These are phyloP conservation scores for Aphodius sticticus DNA, from an alignment of 2,888 invertebrate genomes.

Conservation along the genomic window DNA sequence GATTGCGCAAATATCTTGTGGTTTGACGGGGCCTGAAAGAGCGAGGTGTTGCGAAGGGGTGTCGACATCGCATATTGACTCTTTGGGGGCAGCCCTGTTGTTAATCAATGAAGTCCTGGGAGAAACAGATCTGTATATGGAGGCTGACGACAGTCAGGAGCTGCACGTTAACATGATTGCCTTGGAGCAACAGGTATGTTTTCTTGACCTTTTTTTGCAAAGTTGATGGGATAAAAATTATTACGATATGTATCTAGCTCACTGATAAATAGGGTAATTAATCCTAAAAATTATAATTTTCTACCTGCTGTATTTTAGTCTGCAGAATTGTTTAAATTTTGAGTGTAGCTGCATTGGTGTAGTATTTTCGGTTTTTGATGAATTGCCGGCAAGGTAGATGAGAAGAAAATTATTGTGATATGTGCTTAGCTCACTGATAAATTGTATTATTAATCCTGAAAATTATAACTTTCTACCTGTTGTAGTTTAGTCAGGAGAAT, in stretches of 20 bases:
- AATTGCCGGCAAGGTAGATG: no score
- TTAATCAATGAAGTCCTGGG: conserved; percentile 63
- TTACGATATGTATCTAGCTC: background rate
- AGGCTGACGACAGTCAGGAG: conserved; percentile 60
- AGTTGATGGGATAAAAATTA: background rate
- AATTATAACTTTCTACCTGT: no score
- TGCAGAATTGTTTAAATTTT: no score
- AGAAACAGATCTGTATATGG: conserved; percentile 69
- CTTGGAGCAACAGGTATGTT: conserved; percentile 58
- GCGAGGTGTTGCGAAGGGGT: conserved; percentile 55
- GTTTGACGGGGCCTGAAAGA: conserved; percentile 71
- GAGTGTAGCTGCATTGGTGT: no score
- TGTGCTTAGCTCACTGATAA: no score
- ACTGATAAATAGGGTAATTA: background rate
- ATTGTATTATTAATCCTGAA: no score
- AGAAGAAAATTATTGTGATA: no score
- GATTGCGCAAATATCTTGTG: conserved; percentile 79
- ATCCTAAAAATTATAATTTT: no score
- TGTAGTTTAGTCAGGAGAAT: no score
- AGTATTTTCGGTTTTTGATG: no score
- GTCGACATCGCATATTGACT: conserved; percentile 49
- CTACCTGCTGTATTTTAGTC: no score
- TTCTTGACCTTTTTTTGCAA: background rate
- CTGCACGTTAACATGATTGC: conserved; percentile 56
- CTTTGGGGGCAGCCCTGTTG: conserved; percentile 58